Evolutionary conservation across 2,888 invertebrate species (phyloP), one percentile per base, ranked within the genome.

Genomic region (Meta bourneti): DNA sequence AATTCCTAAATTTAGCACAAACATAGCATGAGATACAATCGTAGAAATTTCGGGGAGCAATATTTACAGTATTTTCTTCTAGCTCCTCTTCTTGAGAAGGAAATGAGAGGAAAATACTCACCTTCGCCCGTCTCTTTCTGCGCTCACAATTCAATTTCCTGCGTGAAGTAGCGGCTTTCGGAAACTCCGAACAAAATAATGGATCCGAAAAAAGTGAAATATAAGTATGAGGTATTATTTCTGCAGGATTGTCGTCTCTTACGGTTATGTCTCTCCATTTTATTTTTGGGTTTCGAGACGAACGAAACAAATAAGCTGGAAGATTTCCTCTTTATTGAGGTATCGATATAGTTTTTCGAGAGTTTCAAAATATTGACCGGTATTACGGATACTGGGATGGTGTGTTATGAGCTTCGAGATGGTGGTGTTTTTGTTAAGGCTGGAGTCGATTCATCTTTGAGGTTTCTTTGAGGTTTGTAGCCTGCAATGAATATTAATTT

Each of bases 131-230:
- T 83, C 74, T 52, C 49, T 84, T 74, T 74, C 70, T 69, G 49
- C 48, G 69, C 80, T 52, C 81, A 74, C 90, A 90, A 90, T 90
- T 90, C 90, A 90, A 90, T 90, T 90, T 90, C 90, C 90, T 90
- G 90, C 52, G n/a, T 16, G 51, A 49, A 54, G 79, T 72, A 77
- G 48, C 52, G 19, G 20, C 80, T 84, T 54, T n/a, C 81, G 75
- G 82, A 82, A 70, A 83, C 61, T 70, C 78, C 75, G 72, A 84
- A 90, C 84, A 85, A 90, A 90, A 83, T 78, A 83, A 90, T 69
- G 77, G 69, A 83, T 51, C 13, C 51, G 11, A 61, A 83, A 71
- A 84, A 52, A 72, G n/a, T 54, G 54, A 79, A 87, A 85, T 80
- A 90, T 85, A 81, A 86, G 85, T 74, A 71, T 75, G 61, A 85